A percentile compares a stretch with the other conserved stretches of the same genome.
phyloP scores from a whole-genome alignment of 2,888 invertebrate species.

The Deladenus siricidicola region DNA sequence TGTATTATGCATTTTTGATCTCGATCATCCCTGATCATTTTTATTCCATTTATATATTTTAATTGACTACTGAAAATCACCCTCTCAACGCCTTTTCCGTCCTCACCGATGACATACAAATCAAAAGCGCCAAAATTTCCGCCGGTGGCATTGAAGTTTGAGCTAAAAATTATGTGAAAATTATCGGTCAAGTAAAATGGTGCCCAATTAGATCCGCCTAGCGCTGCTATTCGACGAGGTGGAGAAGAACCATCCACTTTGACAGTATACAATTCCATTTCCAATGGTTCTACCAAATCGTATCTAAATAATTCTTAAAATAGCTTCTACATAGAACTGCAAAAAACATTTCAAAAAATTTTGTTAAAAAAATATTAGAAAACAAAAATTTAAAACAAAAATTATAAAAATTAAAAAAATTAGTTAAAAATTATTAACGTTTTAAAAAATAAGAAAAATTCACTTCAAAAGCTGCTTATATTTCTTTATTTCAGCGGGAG shows the following conservation, averaged over 20 bases:
- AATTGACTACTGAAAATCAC: not conserved
- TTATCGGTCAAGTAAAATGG: constrained; percentile 30
- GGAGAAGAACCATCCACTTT: constrained; percentile 27
- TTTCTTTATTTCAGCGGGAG: constrained; percentile 23
- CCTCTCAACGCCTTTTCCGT: constrained; percentile 26
- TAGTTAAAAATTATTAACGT: too few relatives aligned
- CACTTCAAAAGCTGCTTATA: constrained; percentile 33
- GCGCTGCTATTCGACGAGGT: constrained; percentile 22
- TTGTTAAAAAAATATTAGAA: too few relatives aligned
- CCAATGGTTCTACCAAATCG: constrained; percentile 28
- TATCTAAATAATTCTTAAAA: constrained; percentile 23
- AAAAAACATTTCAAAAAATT: too few relatives aligned
- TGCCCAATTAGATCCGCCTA: constrained; percentile 37
- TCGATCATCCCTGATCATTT: not conserved
- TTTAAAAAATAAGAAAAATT: not conserved
- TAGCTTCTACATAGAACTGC: too few relatives aligned
- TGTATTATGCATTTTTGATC: not conserved
- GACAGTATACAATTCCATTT: constrained; percentile 33
- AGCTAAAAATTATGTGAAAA: constrained; percentile 26
- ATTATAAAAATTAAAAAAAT: too few relatives aligned
- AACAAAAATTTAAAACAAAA: too few relatives aligned
- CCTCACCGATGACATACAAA: constrained; percentile 26
- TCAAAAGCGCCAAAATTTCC: constrained; percentile 30
- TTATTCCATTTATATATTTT: too few relatives aligned
- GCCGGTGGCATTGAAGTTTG: constrained; percentile 24